phyloP scores from a whole-genome alignment of 1,140 invertebrate species.

The Apis laboriosa region DNA sequence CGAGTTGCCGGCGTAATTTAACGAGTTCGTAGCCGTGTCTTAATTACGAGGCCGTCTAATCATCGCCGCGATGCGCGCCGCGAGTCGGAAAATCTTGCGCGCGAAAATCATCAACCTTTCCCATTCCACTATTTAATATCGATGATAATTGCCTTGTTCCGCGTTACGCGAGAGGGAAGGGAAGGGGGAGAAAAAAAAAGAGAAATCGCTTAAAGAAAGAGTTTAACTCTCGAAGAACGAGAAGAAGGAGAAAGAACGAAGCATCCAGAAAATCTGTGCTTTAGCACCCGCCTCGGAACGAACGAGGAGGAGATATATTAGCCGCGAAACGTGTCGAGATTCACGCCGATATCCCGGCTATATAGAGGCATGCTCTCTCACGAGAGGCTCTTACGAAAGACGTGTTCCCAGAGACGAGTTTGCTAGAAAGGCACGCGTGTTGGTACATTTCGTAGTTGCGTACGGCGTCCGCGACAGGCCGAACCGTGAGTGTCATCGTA shows the following conservation, averaged over 20 bases:
- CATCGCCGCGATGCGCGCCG: conserved; percentile 22
- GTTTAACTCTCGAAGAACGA: too few relatives aligned
- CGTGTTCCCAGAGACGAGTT: conserved; percentile 12
- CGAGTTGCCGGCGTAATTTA: conserved; percentile 43
- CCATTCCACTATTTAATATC: not conserved
- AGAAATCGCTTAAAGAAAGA: too few relatives aligned
- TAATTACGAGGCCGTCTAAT: conserved; percentile 42
- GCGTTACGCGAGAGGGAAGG: too few relatives aligned
- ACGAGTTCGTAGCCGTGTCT: conserved; percentile 42
- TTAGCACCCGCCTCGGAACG: too few relatives aligned
- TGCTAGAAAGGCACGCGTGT: conserved; percentile 7
- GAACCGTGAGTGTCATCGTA: conserved; percentile 66
- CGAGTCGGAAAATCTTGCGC: conserved; percentile 22
- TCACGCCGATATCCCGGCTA: not conserved
- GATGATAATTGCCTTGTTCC: conserved; percentile 17
- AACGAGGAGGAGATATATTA: too few relatives aligned
- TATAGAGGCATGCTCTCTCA: not conserved
- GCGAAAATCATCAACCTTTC: not conserved
- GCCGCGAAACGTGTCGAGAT: not conserved
- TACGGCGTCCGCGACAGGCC: conserved; percentile 17
- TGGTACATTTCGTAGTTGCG: conserved; percentile 38
- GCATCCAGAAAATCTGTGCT: not conserved
- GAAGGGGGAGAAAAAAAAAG: not conserved
- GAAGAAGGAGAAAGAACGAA: not conserved
- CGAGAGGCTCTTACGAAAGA: not conserved